These are phyloP conservation scores for Rhabdomys pumilio DNA, from an alignment of 2,797 vertebrate genomes.

Conservation along the genomic window DNA sequence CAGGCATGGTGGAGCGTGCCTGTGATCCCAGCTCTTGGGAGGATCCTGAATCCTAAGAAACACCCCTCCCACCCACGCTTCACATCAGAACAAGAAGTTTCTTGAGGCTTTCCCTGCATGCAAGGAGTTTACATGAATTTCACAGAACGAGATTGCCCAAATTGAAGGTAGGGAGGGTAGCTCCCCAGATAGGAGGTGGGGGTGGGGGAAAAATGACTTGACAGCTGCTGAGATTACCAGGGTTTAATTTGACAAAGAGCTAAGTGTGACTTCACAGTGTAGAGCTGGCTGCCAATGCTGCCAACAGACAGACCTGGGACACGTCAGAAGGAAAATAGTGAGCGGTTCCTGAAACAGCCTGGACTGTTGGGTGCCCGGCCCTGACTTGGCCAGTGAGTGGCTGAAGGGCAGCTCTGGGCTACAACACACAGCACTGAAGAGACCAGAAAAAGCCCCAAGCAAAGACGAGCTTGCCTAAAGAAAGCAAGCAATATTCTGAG, in stretches of 20 bases:
- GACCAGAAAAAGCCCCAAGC: neutral
- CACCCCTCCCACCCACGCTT: neutral
- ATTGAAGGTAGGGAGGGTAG: neutral
- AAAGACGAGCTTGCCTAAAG: neutral
- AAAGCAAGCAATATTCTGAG: neutral
- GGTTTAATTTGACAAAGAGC: slow-evolving; percentile 78
- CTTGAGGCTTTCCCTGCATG: neutral
- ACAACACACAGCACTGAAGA: neutral
- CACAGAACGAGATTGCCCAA: neutral
- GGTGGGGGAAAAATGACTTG: neutral
- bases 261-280: slow-evolving; percentile 74
- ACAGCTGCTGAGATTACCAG: slow-evolving; percentile 71
- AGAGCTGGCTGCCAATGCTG: slow-evolving; percentile 58
- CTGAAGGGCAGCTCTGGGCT: neutral
- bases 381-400: neutral
- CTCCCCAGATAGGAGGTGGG: neutral
- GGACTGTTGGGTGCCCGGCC: neutral
- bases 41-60: neutral
- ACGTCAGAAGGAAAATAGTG: neutral
- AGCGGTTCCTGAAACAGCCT: neutral
- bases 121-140: no score
- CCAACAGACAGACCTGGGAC: slow-evolving; percentile 5
- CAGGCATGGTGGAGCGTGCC: neutral
- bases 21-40: neutral
- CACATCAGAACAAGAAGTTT: neutral